Evolutionary conservation across 2,888 invertebrate genomes (phyloP).

Genomic region (Ichneumoninae sp.): DNA sequence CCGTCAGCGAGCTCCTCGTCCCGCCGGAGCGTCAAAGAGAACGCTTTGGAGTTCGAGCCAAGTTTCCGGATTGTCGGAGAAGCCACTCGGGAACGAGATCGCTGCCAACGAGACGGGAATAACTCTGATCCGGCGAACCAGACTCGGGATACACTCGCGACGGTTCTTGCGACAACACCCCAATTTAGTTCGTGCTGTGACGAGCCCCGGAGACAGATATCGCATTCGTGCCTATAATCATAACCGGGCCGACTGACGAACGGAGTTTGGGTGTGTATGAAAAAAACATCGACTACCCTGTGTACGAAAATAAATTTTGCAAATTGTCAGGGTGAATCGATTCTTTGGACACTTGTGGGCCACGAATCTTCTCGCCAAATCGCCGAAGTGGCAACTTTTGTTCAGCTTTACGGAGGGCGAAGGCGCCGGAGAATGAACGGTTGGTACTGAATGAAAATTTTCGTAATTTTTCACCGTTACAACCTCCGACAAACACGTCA

Average conservation of each 20-base stretch:
- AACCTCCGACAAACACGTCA: not conserved
- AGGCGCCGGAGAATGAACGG: not conserved
- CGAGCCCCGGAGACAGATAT: constrained; percentile 25
- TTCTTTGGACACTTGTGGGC: not conserved
- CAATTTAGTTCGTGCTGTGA: constrained; percentile 28
- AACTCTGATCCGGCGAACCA: constrained; percentile 36
- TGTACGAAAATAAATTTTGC: constrained; percentile 6
- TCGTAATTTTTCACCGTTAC: not conserved
- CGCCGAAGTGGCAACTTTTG: not conserved
- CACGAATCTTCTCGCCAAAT: not conserved
- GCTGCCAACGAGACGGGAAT: constrained; percentile 51
- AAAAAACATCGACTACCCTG: not conserved
- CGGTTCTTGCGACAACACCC: constrained; percentile 22
- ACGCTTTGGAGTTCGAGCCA: constrained; percentile 42
- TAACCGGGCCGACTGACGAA: not conserved
- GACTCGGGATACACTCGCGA: constrained; percentile 18
- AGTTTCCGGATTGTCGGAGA: constrained; percentile 42
- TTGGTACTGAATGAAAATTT: not conserved
- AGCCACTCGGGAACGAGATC: constrained; percentile 25
- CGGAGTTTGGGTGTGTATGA: not conserved
- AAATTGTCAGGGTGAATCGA: not conserved
- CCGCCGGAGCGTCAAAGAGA: constrained; percentile 29
- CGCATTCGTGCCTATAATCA: constrained; percentile 12
- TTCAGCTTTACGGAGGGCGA: not conserved
- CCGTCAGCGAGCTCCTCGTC: constrained; percentile 2